phyloP scores from a whole-genome alignment of 1,140 invertebrate genomes.

The Myzus persicae region DNA sequence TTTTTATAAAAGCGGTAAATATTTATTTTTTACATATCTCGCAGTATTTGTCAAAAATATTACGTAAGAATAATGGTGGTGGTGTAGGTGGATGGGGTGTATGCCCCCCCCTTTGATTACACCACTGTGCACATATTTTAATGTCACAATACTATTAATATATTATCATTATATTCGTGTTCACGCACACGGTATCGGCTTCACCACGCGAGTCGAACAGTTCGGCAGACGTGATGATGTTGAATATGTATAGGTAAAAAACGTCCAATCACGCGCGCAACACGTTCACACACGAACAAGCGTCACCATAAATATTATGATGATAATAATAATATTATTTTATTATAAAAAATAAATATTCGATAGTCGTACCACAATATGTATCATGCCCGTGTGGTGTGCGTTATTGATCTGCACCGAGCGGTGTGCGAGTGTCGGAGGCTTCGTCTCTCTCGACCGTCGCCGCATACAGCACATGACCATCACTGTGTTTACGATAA shows the following conservation, averaged over 20 bases:
- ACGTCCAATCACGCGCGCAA: background rate
- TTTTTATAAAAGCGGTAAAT: no score
- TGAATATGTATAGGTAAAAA: background rate
- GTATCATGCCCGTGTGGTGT: background rate
- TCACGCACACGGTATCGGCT: background rate
- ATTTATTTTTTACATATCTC: no score
- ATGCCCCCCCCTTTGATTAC: no score
- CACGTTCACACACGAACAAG: background rate
- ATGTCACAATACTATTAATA: background rate
- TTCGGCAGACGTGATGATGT: background rate
- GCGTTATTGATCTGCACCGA: slow-evolving; percentile 28
- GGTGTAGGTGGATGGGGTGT: no score
- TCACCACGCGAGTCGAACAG: background rate
- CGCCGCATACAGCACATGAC: background rate
- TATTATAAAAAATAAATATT: background rate
- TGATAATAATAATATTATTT: no score
- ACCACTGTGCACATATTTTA: background rate
- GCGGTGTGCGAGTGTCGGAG: background rate
- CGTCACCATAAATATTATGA: background rate
- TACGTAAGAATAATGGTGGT: no score
- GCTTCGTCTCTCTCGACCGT: background rate
- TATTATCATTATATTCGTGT: background rate
- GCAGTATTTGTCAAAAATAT: no score
- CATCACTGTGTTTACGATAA: background rate
- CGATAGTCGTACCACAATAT: slow-evolving; percentile 19